Conservation (phyloP, 35 echinoderm and acorn worm genomes). For the Ptychodera flava region DNA sequence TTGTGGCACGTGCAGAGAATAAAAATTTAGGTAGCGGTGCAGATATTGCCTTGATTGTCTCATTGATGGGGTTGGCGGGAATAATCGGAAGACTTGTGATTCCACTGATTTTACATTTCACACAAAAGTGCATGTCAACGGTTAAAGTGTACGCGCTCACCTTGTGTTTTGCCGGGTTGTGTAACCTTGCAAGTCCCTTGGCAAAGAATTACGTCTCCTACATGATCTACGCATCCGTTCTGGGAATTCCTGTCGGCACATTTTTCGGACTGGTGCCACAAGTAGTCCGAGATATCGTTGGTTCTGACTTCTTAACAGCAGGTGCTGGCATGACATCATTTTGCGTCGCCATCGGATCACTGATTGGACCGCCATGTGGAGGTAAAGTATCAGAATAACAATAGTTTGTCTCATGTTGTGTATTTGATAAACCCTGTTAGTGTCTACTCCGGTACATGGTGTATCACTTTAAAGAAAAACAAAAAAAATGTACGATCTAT, state of each 20-base stretch:
- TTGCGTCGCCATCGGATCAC: background rate
- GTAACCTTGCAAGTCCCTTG: slow-evolving; percentile 22
- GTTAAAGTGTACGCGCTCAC: slow-evolving; percentile 9
- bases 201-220: slow-evolving; percentile 24
- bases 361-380: background rate
- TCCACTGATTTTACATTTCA: slow-evolving; percentile 34
- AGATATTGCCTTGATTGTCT: slow-evolving; percentile 38
- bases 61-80: slow-evolving; percentile 39
- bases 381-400: no score
- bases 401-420: no score
- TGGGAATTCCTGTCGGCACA: slow-evolving; percentile 42
- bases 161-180: background rate
- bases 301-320: background rate
- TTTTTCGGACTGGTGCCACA: background rate
- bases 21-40: slow-evolving; percentile 16
- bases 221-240: slow-evolving; percentile 1
- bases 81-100: slow-evolving; percentile 11
- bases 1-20: slow-evolving; percentile 22
- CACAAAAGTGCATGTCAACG: slow-evolving; percentile 5
- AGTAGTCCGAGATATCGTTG: background rate
- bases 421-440: no score
- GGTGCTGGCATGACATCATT: background rate
- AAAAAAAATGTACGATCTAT: no score
- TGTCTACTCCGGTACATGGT: no score
- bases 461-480: no score